Conservation (phyloP, 1,140 invertebrate species). For the Lepidurus packardi region DNA sequence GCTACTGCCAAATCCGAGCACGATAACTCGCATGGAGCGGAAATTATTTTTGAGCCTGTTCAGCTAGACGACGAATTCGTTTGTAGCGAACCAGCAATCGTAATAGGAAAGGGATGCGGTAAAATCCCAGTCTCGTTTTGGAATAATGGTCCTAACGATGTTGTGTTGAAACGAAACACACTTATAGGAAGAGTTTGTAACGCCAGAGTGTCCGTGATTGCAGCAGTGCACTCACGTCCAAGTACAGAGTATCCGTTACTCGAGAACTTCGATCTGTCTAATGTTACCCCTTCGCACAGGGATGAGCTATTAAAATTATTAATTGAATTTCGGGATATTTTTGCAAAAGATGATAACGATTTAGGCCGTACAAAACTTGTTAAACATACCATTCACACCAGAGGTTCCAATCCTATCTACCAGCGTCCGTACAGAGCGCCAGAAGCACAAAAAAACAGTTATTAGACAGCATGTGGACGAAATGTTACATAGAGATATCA, state of each 20-base stretch:
- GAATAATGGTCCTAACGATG: no score
- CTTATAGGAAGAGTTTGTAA: neutral
- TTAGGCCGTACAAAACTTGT: neutral
- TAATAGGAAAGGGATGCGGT: neutral
- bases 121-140: no score
- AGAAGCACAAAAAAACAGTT: neutral
- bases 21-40: neutral
- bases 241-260: neutral
- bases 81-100: neutral
- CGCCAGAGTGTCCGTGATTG: neutral
- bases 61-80: neutral
- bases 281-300: neutral
- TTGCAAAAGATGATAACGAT: neutral
- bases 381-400: neutral
- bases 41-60: neutral
- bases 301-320: neutral
- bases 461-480: neutral
- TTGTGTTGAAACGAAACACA: neutral
- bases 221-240: neutral
- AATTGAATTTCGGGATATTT: neutral
- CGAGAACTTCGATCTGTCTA: neutral
- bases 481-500: conserved; percentile 32
- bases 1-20: neutral
- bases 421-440: neutral
- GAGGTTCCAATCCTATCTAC: neutral